These are phyloP conservation scores for Malaclemys terrapin DNA, from an alignment of 2,113 vertebrate genomes.

Conservation along the genomic window DNA sequence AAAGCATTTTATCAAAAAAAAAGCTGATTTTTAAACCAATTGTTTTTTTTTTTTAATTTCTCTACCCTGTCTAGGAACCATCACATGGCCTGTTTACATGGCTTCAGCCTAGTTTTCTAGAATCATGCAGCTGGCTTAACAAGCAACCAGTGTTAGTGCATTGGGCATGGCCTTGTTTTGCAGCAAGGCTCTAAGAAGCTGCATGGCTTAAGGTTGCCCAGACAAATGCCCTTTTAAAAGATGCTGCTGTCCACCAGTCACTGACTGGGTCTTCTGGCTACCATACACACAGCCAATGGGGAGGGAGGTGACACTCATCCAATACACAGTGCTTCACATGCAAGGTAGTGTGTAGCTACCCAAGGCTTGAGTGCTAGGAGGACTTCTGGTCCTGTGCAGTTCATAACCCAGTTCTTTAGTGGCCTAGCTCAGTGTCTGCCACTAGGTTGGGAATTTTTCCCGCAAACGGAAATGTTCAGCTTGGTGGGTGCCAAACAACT, in stretches of 20 bases:
- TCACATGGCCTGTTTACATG: not conserved
- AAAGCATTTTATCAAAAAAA: too few relatives aligned
- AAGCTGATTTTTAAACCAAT: too few relatives aligned
- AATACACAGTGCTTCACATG: too few relatives aligned
- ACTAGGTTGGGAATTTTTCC: not conserved
- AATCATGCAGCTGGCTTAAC: not conserved
- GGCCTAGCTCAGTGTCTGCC: not conserved
- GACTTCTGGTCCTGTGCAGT: not conserved
- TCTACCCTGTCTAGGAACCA: too few relatives aligned
- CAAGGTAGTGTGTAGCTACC: too few relatives aligned
- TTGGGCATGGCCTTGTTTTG: not conserved
- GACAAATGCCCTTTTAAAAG: not conserved
- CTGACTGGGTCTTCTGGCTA: too few relatives aligned
- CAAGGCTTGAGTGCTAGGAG: not conserved
- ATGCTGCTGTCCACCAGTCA: too few relatives aligned
- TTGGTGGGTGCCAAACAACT: not conserved
- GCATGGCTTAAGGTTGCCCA: too few relatives aligned
- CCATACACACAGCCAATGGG: too few relatives aligned
- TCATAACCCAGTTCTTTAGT: not conserved
- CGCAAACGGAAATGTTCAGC: too few relatives aligned
- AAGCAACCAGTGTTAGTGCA: not conserved
- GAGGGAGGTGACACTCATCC: not conserved
- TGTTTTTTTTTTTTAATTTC: too few relatives aligned
- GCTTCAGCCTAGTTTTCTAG: not conserved
- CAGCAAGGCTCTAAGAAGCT: too few relatives aligned